Evolutionary conservation across 2,888 invertebrate species (phyloP).

Genomic region (Melinaea menophilus): DNA sequence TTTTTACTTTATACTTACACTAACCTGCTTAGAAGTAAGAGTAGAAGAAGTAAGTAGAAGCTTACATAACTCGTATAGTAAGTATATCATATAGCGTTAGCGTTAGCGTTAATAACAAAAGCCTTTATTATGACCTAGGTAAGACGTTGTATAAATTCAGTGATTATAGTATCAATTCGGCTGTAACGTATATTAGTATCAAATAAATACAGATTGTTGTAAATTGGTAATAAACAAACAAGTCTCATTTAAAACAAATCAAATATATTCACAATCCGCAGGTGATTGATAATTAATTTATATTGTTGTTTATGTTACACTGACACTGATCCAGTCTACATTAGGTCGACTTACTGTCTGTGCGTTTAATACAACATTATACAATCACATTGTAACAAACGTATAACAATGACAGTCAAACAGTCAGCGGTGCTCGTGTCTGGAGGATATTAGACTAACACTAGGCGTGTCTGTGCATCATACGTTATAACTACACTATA

Average conservation of each 20-base stretch:
- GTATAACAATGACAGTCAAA: background rate
- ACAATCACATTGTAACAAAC: background rate
- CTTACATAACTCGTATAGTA: constrained; percentile 7
- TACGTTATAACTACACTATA: no score
- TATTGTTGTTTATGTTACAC: no score
- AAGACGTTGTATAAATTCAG: constrained; percentile 18
- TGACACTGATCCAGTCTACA: no score
- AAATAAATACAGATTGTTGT: no score
- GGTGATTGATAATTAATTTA: no score
- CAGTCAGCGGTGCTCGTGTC: background rate
- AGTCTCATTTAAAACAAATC: no score
- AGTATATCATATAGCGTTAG: constrained; percentile 9
- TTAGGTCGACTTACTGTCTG: no score
- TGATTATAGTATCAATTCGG: constrained; percentile 13
- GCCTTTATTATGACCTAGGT: constrained; percentile 22
- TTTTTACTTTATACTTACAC: no score
- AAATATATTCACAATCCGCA: no score
- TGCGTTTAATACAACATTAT: background rate
- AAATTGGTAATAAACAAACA: no score
- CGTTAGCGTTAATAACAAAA: constrained; percentile 21
- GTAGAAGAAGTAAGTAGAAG: no score
- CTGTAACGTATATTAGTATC: background rate
- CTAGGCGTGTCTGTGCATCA: background rate
- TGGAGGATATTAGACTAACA: background rate
- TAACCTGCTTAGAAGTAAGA: no score